Percentiles rank a stretch among this genome's conserved stretches.
Evolutionary conservation across 2,888 invertebrate genomes (phyloP).

Genomic region (Mactromeris polynyma): DNA sequence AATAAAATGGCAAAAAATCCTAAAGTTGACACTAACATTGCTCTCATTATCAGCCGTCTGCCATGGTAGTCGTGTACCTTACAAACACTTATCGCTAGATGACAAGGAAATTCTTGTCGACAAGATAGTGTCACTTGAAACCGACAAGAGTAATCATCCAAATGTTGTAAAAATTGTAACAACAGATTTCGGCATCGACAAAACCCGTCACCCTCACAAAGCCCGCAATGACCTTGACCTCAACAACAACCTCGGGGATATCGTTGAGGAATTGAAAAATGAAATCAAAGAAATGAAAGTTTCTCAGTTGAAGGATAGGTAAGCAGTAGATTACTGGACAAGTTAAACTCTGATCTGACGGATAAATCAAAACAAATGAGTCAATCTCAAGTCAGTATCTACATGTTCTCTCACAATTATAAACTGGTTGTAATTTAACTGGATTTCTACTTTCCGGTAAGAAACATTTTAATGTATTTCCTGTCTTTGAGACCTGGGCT

Average conservation of each 20-base stretch:
- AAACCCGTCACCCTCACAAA: conserved; percentile 6
- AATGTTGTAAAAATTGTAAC: conserved; percentile 41
- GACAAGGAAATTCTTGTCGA: conserved; percentile 59
- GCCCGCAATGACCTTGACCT: conserved; percentile 24
- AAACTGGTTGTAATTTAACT: neutral
- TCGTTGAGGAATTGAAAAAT: conserved; percentile 34
- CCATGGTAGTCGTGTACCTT: conserved; percentile 49
- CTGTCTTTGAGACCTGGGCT: conserved; percentile 11
- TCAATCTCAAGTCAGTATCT: neutral
- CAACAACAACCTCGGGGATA: neutral
- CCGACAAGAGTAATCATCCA: neutral
- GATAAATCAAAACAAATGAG: neutral
- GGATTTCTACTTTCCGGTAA: neutral
- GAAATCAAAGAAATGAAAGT: conserved; percentile 55
- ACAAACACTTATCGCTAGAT: conserved; percentile 53
- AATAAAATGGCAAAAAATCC: conserved; percentile 29
- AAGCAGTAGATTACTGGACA: neutral
- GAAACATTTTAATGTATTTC: conserved; percentile 4
- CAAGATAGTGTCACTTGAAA: conserved; percentile 55
- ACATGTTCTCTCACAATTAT: neutral
- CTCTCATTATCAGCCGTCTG: conserved; percentile 37
- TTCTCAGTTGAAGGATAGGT: conserved; percentile 44
- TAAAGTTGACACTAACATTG: conserved; percentile 20
- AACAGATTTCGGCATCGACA: neutral
- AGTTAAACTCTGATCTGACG: neutral